A percentile compares a stretch with the other conserved stretches of the same genome.
Conservation (phyloP, 2,113 vertebrate species). For the Amblyopsis rosae region DNA sequence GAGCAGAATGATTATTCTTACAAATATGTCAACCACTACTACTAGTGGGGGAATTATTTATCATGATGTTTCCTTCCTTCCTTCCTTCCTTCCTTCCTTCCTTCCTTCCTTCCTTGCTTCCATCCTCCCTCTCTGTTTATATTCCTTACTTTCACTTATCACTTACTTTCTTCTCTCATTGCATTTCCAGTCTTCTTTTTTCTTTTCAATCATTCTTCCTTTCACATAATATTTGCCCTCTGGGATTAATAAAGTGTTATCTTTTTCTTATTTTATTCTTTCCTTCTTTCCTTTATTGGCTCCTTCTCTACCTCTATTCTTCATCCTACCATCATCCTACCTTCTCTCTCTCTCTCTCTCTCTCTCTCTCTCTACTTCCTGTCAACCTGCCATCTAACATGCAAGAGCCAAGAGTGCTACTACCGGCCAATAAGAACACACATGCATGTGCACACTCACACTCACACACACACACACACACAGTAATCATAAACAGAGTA, state of each 20-base stretch:
- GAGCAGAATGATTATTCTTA: background rate
- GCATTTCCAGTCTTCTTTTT: no score
- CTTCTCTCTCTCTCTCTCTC: no score
- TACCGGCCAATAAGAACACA: background rate
- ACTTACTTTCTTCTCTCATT: background rate
- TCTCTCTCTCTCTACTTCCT: constrained; percentile 10
- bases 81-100: background rate
- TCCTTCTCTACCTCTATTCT: background rate
- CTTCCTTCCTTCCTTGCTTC: background rate
- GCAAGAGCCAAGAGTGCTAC: background rate
- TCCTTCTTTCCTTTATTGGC: background rate
- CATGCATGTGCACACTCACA: constrained; percentile 1
- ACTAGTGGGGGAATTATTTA: background rate
- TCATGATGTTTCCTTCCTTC: background rate
- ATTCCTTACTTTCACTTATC: background rate
- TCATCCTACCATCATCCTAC: background rate
- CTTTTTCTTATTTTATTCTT: background rate
- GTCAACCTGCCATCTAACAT: constrained; percentile 21
- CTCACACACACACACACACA: constrained; percentile 8
- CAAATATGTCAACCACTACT: constrained; percentile 1
- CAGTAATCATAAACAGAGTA: constrained; percentile 18
- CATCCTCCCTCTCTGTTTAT: background rate
- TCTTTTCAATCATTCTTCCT: no score
- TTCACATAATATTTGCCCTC: no score
- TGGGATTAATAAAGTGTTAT: no score